Evolutionary conservation across 2,888 invertebrate species (phyloP).

Genomic region (Cephus pulcher): DNA sequence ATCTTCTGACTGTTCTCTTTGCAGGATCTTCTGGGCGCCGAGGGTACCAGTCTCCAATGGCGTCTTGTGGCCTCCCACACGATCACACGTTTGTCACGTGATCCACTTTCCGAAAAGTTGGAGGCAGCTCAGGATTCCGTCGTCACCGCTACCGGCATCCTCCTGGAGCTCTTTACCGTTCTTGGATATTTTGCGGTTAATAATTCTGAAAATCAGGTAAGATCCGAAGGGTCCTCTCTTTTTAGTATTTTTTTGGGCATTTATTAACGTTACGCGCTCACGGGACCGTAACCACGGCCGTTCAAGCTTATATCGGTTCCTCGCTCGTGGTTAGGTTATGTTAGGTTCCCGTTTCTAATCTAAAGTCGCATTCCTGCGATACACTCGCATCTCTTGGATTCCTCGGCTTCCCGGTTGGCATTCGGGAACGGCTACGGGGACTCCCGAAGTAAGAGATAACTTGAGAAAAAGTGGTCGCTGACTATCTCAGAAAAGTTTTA

Average conservation of each 20-base stretch:
- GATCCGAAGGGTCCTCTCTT: conserved; percentile 18
- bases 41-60: conserved; percentile 88
- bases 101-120: conserved; percentile 53
- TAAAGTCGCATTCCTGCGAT: conserved; percentile 44
- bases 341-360: conserved; percentile 29
- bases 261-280: not conserved
- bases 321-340: not conserved
- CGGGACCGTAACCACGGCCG: not conserved
- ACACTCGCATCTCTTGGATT: conserved; percentile 47
- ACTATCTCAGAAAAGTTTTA: not conserved
- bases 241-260: not conserved
- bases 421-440: not conserved
- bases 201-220: conserved; percentile 82
- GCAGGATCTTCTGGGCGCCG: conserved; percentile 83
- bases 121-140: conserved; percentile 46
- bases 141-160: conserved; percentile 70
- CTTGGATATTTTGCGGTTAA: conserved; percentile 87
- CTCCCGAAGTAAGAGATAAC: not conserved
- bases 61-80: conserved; percentile 87
- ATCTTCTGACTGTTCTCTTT: conserved; percentile 26
- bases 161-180: conserved; percentile 82
- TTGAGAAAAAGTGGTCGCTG: not conserved
- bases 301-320: not conserved
- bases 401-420: conserved; percentile 13
- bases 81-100: conserved; percentile 75